phyloP scores from a whole-genome alignment of 2,797 vertebrate species.

The Arctocebus calabarensis region DNA sequence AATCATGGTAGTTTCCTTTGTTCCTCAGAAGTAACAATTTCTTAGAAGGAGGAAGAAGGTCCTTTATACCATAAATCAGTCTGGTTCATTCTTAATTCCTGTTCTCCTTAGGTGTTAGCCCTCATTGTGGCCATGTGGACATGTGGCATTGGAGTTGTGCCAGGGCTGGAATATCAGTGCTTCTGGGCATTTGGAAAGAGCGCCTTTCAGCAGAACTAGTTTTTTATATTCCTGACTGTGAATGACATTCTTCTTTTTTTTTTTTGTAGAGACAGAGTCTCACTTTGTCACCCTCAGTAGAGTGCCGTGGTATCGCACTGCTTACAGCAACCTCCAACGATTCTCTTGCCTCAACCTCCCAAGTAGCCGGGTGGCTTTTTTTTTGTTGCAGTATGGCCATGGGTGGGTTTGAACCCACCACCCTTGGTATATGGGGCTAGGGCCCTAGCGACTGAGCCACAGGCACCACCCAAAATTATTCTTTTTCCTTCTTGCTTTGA shows the following conservation, averaged over 20 bases:
- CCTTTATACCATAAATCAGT: constrained; percentile 81
- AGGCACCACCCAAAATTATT: neutral
- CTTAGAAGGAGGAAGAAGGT: constrained; percentile 79
- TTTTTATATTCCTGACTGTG: neutral
- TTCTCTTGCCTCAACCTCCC: no score
- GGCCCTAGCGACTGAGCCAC: no score
- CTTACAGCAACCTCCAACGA: no score
- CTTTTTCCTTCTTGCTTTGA: neutral
- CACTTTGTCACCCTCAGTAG: no score
- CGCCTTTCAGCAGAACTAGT: fast-evolving
- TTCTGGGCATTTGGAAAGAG: neutral
- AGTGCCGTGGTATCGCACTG: no score
- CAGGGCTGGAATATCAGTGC: constrained; percentile 37
- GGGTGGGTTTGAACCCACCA: no score
- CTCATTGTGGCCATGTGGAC: fast-evolving
- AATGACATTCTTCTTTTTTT: neutral
- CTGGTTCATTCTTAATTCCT: constrained; percentile 64
- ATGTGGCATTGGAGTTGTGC: fast-evolving
- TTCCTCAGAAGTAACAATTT: constrained; percentile 82
- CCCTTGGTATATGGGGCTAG: no score
- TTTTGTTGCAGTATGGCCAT: no score
- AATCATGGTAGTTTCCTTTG: constrained; percentile 81
- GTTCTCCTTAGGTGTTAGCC: neutral
- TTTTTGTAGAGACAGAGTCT: no score
- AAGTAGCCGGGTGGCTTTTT: no score